These are phyloP conservation scores for Nyctereutes procyonoides DNA, from an alignment of 2,113 vertebrate species.

Conservation along the genomic window DNA sequence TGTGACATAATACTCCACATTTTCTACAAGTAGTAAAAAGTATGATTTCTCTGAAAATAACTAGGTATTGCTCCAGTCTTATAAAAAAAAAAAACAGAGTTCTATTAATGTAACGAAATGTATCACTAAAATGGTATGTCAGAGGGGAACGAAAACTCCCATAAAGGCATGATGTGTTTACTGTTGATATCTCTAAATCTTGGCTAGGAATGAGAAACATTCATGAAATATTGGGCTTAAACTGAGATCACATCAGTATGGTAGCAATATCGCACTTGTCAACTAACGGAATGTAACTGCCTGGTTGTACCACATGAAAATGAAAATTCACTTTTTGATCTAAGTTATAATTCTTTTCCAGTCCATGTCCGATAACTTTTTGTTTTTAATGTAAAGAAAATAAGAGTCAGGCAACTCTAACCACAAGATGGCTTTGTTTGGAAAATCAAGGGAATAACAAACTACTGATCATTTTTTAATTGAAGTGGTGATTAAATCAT, in stretches of 20 bases:
- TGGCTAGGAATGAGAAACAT: slow-evolving; percentile 78
- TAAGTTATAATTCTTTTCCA: slow-evolving; percentile 69
- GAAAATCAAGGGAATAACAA: slow-evolving; percentile 24
- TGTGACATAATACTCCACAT: slow-evolving; percentile 78
- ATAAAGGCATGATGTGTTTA: slow-evolving; percentile 72
- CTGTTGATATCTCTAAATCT: slow-evolving; percentile 76
- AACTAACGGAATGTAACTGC: slow-evolving; percentile 60
- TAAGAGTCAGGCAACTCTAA: background rate
- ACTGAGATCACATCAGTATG: slow-evolving; percentile 70
- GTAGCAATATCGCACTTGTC: slow-evolving; percentile 66
- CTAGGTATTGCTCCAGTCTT: slow-evolving; percentile 68
- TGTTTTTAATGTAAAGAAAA: slow-evolving; percentile 70
- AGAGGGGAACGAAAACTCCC: slow-evolving; percentile 68
- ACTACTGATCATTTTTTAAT: slow-evolving; percentile 59
- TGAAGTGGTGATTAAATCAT: slow-evolving; percentile 41
- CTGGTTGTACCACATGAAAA: slow-evolving; percentile 74
- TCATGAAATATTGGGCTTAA: slow-evolving; percentile 79
- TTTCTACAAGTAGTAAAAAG: slow-evolving; percentile 79
- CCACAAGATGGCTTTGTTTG: slow-evolving; percentile 48
- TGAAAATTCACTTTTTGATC: slow-evolving; percentile 74
- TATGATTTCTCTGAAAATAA: slow-evolving; percentile 74
- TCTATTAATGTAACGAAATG: slow-evolving; percentile 78
- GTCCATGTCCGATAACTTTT: slow-evolving; percentile 30
- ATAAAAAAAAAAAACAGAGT: slow-evolving; percentile 54
- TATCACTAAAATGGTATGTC: slow-evolving; percentile 71